These are phyloP conservation scores for Maniola hyperantus DNA, from an alignment of 2,888 invertebrate species.

Conservation along the genomic window DNA sequence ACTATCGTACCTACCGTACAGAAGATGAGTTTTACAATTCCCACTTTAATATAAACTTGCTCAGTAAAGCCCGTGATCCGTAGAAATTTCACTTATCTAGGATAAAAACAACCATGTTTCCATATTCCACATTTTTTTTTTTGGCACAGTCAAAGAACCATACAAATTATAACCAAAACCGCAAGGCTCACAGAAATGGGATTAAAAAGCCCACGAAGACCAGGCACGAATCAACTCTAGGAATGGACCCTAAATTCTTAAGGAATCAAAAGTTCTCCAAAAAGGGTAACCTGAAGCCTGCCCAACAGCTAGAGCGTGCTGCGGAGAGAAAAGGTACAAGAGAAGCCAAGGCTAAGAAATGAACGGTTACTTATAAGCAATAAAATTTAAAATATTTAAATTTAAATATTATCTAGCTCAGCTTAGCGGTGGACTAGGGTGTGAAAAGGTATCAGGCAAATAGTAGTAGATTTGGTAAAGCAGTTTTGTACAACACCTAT, in stretches of 20 bases:
- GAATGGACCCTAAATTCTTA: slow-evolving; percentile 99
- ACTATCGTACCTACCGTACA: no score
- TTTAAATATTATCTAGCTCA: no score
- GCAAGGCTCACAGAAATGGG: slow-evolving; percentile 98
- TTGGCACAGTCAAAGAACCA: slow-evolving; percentile 99
- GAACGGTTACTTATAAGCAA: slow-evolving; percentile 72
- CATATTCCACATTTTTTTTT: no score
- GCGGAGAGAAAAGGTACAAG: slow-evolving; percentile 85
- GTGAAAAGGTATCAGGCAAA: no score
- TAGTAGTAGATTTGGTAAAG: no score
- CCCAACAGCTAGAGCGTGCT: slow-evolving; percentile 87
- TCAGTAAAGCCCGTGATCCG: no score
- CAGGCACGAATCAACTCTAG: slow-evolving; percentile 96
- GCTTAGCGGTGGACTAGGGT: no score
- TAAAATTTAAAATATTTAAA: slow-evolving; percentile 64
- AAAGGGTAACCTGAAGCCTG: slow-evolving; percentile 94
- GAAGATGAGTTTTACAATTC: no score
- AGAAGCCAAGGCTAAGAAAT: slow-evolving; percentile 84
- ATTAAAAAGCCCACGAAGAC: slow-evolving; percentile 95
- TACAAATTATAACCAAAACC: slow-evolving; percentile 99
- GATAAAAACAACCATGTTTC: no score
- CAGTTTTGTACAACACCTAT: no score
- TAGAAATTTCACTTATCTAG: no score
- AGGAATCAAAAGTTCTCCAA: slow-evolving; percentile 97
- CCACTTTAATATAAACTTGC: no score